These are phyloP conservation scores for Perccottus glenii DNA, from an alignment of 2,113 vertebrate genomes.

Conservation along the genomic window DNA sequence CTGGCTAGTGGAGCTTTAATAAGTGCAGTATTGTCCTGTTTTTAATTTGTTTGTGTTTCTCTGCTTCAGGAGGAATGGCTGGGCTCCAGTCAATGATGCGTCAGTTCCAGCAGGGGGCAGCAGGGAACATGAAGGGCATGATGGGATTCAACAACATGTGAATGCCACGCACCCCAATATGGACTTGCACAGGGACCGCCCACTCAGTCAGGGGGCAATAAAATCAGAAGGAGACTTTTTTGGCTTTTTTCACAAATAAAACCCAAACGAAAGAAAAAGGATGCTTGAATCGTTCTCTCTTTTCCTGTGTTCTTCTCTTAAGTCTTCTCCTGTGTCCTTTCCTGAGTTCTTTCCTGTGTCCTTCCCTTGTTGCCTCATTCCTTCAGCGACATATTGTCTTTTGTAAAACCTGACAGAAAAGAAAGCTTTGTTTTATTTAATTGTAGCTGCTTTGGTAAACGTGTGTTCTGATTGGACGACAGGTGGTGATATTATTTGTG, in stretches of 20 bases:
- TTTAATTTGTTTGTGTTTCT: background rate
- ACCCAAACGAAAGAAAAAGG: no score
- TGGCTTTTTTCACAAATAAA: no score
- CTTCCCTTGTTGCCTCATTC: no score
- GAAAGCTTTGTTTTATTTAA: constrained; percentile 26
- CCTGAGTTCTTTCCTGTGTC: no score
- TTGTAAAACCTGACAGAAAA: constrained; percentile 32
- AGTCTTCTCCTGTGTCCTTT: no score
- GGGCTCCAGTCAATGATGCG: constrained; percentile 99
- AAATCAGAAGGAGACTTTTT: background rate
- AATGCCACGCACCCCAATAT: constrained; percentile 49
- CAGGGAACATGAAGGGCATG: constrained; percentile 99
- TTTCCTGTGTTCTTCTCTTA: no score
- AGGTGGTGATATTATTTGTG: constrained; percentile 24
- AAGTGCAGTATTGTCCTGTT: background rate
- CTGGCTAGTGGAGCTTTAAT: no score
- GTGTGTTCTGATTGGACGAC: constrained; percentile 35
- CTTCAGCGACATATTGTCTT: background rate
- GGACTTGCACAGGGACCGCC: background rate
- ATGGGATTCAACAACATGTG: constrained; percentile 99
- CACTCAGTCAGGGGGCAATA: background rate
- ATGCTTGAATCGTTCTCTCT: no score
- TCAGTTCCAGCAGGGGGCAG: constrained; percentile 98
- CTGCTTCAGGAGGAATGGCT: constrained; percentile 90
- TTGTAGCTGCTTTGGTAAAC: constrained; percentile 12